phyloP scores from a whole-genome alignment of 2,797 vertebrate genomes.

The Chiroxiphia lanceolata region DNA sequence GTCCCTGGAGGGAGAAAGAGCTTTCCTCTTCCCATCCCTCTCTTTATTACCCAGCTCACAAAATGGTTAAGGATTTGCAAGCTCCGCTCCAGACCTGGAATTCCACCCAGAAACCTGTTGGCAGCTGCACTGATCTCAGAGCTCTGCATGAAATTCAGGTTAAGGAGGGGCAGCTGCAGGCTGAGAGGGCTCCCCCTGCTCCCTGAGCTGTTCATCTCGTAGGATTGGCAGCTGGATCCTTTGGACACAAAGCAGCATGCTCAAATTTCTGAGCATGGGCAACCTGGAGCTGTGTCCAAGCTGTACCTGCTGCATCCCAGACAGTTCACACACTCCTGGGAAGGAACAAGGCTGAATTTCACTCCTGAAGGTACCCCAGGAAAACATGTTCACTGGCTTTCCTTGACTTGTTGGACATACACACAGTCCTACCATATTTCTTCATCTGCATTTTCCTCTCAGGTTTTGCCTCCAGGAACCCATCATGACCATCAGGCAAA shows the following conservation, averaged over 20 bases:
- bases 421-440: background rate
- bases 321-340: background rate
- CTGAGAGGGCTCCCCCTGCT: background rate
- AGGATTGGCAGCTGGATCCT: background rate
- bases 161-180: background rate
- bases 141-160: background rate
- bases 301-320: background rate
- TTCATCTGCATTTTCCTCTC: background rate
- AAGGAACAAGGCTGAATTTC: background rate
- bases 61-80: background rate
- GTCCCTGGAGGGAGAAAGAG: background rate
- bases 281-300: background rate
- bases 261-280: fast-evolving
- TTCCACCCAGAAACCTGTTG: background rate
- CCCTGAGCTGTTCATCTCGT: background rate
- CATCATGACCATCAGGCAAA: background rate
- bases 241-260: background rate
- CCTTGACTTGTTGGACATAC: fast-evolving
- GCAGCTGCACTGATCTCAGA: background rate
- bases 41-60: background rate
- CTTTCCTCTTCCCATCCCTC: background rate
- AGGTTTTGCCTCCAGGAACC: background rate
- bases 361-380: background rate
- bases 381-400: background rate
- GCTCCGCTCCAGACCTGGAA: background rate